phyloP scores from a whole-genome alignment of 2,888 invertebrate species.

The Pharmacophagus antenor region DNA sequence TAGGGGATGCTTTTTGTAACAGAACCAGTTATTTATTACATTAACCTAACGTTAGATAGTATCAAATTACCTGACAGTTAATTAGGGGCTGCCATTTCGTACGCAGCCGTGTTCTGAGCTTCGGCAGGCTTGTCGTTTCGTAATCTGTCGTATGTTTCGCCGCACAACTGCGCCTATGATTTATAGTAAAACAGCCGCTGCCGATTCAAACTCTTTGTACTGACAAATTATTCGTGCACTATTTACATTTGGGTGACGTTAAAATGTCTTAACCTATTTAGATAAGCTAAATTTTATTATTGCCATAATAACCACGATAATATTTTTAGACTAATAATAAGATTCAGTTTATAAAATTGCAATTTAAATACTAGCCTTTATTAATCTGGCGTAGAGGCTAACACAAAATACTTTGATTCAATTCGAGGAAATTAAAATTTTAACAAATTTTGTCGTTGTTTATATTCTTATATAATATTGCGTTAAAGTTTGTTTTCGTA shows the following conservation, averaged over 20 bases:
- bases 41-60: conserved; percentile 46
- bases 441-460: too few relatives aligned
- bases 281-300: conserved; percentile 4
- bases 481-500: too few relatives aligned
- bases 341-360: not conserved
- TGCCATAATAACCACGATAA: not conserved
- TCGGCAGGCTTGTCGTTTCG: conserved; percentile 62
- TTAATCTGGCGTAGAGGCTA: too few relatives aligned
- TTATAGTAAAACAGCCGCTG: conserved; percentile 56
- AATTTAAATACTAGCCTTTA: too few relatives aligned
- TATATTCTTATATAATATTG: too few relatives aligned
- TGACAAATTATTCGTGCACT: conserved; percentile 70
- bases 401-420: too few relatives aligned
- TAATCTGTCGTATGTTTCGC: conserved; percentile 63
- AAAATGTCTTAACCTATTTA: conserved; percentile 20
- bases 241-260: conserved; percentile 46
- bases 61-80: conserved; percentile 75
- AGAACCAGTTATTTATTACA: conserved; percentile 40
- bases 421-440: too few relatives aligned
- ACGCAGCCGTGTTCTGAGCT: conserved; percentile 55
- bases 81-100: conserved; percentile 72
- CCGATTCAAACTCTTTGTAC: conserved; percentile 66
- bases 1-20: conserved; percentile 36
- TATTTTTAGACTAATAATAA: not conserved
- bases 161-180: conserved; percentile 64